Conservation (phyloP, 2,888 invertebrate genomes). For the Melanchra persicariae region DNA sequence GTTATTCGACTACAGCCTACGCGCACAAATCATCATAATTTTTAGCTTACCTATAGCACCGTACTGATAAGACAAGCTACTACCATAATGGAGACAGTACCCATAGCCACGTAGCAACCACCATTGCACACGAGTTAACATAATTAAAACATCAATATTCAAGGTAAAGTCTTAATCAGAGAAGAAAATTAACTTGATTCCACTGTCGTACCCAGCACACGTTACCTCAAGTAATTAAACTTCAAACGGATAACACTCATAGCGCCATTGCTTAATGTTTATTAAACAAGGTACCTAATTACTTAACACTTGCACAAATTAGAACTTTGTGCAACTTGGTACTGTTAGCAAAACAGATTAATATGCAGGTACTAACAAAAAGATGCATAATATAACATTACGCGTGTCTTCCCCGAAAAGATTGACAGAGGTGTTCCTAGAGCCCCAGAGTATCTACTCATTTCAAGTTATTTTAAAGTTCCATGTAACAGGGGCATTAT, state of each 20-base stretch:
- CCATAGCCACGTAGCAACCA: neutral
- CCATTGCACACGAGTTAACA: constrained; percentile 24
- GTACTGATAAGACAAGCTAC: neutral
- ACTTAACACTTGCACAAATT: constrained; percentile 57
- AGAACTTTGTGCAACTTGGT: constrained; percentile 34
- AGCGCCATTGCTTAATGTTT: constrained; percentile 53
- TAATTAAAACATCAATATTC: constrained; percentile 40
- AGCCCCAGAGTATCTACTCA: too few relatives aligned
- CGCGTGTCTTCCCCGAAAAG: too few relatives aligned
- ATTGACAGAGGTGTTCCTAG: too few relatives aligned
- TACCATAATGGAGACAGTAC: neutral
- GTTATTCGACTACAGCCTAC: too few relatives aligned
- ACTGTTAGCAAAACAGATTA: constrained; percentile 10
- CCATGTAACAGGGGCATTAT: neutral
- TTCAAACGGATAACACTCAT: constrained; percentile 50
- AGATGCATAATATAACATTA: neutral
- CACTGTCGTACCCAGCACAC: constrained; percentile 26
- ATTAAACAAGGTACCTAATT: constrained; percentile 63
- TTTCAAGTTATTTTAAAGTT: neutral
- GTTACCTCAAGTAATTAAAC: constrained; percentile 52
- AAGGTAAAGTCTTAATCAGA: constrained; percentile 43
- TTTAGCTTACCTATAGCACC: neutral
- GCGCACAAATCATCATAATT: neutral
- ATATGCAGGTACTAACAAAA: neutral
- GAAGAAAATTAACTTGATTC: constrained; percentile 33